Evolutionary conservation across 1,140 invertebrate species (phyloP).

Genomic region (Drosophila yakuba): DNA sequence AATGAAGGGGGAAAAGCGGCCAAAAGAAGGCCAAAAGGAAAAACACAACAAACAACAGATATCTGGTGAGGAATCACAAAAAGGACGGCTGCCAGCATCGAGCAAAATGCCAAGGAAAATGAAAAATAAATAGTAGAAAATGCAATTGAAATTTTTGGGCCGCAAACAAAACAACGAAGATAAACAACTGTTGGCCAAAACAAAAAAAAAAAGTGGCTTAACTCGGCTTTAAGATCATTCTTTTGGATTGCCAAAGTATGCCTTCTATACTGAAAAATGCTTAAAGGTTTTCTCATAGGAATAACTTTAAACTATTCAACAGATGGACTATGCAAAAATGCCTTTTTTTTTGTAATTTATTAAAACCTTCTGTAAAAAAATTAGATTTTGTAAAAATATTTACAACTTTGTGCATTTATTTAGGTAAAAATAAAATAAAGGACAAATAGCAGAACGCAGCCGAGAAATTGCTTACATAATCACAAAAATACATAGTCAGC

Average conservation of each 20-base stretch:
- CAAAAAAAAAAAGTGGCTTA: neutral
- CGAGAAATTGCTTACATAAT: constrained; percentile 73
- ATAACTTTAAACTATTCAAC: no score
- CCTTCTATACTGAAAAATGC: no score
- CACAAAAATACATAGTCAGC: constrained; percentile 53
- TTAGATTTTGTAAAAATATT: neutral
- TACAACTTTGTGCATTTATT: neutral
- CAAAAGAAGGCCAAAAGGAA: constrained; percentile 9
- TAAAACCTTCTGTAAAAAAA: no score
- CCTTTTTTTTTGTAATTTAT: no score
- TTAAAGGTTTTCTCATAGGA: neutral
- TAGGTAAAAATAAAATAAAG: constrained; percentile 23
- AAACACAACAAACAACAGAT: constrained; percentile 20
- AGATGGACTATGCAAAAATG: no score
- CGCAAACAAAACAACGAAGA: constrained; percentile 28
- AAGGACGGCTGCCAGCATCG: constrained; percentile 61
- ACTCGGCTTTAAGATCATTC: neutral
- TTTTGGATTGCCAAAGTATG: neutral
- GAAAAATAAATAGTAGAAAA: constrained; percentile 74
- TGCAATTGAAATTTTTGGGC: constrained; percentile 46
- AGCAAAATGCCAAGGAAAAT: constrained; percentile 68
- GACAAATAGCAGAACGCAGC: constrained; percentile 25
- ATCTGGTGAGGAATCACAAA: constrained; percentile 34
- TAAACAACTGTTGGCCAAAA: constrained; percentile 18
- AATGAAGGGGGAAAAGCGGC: neutral